Percentiles rank a stretch among this genome's conserved stretches.
phyloP scores from a whole-genome alignment of 2,888 invertebrate genomes.

The Tigriopus californicus region DNA sequence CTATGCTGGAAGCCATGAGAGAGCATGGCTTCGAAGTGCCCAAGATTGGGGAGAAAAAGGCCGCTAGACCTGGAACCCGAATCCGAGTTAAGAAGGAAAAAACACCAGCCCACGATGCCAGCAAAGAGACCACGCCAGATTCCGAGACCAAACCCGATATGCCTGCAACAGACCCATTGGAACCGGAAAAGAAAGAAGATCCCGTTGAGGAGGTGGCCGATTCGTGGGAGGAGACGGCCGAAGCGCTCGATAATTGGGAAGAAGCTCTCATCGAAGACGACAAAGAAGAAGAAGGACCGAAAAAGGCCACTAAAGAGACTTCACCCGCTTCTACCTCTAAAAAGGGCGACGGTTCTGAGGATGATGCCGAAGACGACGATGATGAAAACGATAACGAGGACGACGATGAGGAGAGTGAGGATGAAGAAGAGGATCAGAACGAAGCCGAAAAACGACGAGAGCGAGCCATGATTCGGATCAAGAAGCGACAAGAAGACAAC shows the following conservation, averaged over 20 bases:
- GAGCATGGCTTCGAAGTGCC: conserved; percentile 71
- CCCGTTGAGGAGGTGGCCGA: conserved; percentile 17
- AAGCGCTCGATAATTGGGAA: conserved; percentile 16
- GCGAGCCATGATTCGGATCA: conserved; percentile 49
- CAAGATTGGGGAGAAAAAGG: conserved; percentile 35
- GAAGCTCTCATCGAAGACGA: conserved; percentile 15
- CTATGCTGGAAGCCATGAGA: conserved; percentile 57
- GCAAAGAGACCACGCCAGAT: conserved; percentile 28
- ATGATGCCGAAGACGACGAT: conserved; percentile 15
- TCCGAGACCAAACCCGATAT: conserved; percentile 18
- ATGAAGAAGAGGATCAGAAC: conserved; percentile 39
- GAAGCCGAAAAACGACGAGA: conserved; percentile 56
- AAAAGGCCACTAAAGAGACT: too few species aligned
- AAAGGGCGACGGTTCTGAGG: conserved; percentile 13
- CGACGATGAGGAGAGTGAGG: conserved; percentile 26
- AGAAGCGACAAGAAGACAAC: conserved; percentile 46
- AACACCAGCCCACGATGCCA: conserved; percentile 33
- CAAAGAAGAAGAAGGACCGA: conserved; percentile 14
- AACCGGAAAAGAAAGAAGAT: conserved; percentile 12
- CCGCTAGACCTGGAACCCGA: conserved; percentile 44
- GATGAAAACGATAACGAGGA: background rate
- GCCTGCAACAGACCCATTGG: conserved; percentile 17
- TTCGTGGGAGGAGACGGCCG: conserved; percentile 10
- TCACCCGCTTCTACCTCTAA: background rate
- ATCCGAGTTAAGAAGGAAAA: conserved; percentile 49